Evolutionary conservation across 2,113 vertebrate genomes (phyloP), one percentile per base, ranked within the genome.

Genomic region (Oncorhynchus gorbuscha): DNA sequence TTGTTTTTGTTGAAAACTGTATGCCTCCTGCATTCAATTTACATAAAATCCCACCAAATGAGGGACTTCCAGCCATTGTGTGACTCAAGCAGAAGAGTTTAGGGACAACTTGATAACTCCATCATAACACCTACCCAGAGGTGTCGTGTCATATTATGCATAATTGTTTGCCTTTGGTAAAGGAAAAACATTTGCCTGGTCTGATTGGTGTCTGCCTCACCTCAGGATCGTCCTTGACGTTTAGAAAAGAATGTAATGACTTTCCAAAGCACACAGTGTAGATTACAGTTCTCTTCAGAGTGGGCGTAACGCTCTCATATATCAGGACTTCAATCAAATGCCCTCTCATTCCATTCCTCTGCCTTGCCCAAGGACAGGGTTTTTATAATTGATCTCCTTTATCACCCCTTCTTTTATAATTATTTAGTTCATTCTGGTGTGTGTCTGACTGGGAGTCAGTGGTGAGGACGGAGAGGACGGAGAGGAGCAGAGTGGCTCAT

Each of bases 401-500:
- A n/a, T 7, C 14, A 20, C 32, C 13, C 22, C 45, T 30, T 35
- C 51, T 55, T 64, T 69, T 20, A 9, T 74, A 65, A 74, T 62
- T 65, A 61, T 35, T 81, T 79, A 39, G 77, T 71, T 83, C 35
- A 75, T 83, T 73, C 81, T 55, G 72, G 67, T 0, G 12, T 49
- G 68, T 81, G 80, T 86, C 76, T 71, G 76, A 65, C 69, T 75
- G 30, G 68, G 30, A 79, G 76, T 45, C 48, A 12, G 73, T 39
- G 70, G 79, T 78, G 77, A 83, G 81, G 83, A 61, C 59, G 49
- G 49, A 14, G 49, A 14, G 49, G 13, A 51, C 11, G 76, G 79
- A 78, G 82, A 71, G 83, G 84, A 76, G 83, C 74, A 82, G 78
- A 77, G 74, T 71, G 48, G 76, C 85, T 83, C 76, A 75, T 79